phyloP scores from a whole-genome alignment of 2,797 vertebrate species.

The Acrocephalus scirpaceus region DNA sequence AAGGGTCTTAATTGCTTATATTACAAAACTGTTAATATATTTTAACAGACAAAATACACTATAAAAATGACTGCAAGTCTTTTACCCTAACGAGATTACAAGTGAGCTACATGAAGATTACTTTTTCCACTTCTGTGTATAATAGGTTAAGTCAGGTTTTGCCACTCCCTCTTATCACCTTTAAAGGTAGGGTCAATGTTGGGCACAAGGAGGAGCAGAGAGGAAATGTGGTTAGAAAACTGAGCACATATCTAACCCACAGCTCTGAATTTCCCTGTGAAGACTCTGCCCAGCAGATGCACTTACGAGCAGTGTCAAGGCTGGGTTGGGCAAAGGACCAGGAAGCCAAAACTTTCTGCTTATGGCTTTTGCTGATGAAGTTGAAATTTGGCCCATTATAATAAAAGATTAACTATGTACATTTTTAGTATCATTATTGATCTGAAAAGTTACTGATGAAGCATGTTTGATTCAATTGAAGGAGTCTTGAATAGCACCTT shows the following conservation, averaged over 20 bases:
- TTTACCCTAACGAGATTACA: background rate
- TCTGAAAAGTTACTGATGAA: background rate
- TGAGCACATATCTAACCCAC: background rate
- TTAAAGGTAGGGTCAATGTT: background rate
- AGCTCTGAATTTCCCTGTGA: background rate
- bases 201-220: background rate
- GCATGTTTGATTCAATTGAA: background rate
- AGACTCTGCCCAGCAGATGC: background rate
- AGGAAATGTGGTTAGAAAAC: background rate
- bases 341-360: background rate
- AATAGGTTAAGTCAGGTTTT: background rate
- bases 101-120: background rate
- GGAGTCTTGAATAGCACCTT: background rate
- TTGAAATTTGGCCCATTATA: background rate
- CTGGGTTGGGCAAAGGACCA: background rate
- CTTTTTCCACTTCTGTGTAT: background rate
- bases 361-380: background rate
- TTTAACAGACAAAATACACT: background rate
- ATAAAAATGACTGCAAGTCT: background rate
- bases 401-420: background rate
- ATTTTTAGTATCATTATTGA: background rate
- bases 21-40: background rate
- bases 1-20: background rate
- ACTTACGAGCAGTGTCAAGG: accelerated
- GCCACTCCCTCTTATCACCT: background rate